Evolutionary conservation across 2,888 invertebrate species (phyloP), one percentile per base, ranked within the genome.

Genomic region (Himalopsyche anomala): DNA sequence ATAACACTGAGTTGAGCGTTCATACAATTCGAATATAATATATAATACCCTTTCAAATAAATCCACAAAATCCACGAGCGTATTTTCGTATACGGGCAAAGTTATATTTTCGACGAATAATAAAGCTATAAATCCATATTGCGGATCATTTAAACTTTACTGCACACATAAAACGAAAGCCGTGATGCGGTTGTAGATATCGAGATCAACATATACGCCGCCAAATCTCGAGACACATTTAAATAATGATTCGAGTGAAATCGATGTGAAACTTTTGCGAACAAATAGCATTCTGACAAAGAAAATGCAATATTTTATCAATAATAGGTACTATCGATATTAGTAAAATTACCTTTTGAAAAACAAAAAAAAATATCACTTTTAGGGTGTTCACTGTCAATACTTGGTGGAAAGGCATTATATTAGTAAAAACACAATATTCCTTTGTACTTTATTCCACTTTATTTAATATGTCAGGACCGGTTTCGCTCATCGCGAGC

Each of bases 161-260:
- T 62, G 62, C 19, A 19, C 9, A 62, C 62, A 19, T 62, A 62
- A 19, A 62, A 62, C 19, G 62, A 62, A 62, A 19, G 19, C 8
- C 5, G 9, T 8, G 62, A 19, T 19, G 19, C 19, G 62, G 28
- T n/a, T 8, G 62, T 8, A 9, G 80, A 40, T 51, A 36, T 80
- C n/a, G n/a, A 19, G 80, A 80, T 80, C n/a, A n/a, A 80, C n/a
- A 80, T 80, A 80, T n/a, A 80, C 15, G 36, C 3, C 42, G 5
- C 9, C 62, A 19, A 62, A 28, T 19, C 62, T 62, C 62, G 62
- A 62, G n/a, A 19, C 62, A 19, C 62, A 19, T 62, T 19, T 28
- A 19, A 62, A 62, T 62, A 11, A 28, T 5, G 62, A 8, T 19
- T 19, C 11, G 8, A 19, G 5, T 5, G 11, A 19, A 9, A 28